Evolutionary conservation across 2,113 vertebrate genomes (phyloP).

Genomic region (Ceuthmochares aereus): DNA sequence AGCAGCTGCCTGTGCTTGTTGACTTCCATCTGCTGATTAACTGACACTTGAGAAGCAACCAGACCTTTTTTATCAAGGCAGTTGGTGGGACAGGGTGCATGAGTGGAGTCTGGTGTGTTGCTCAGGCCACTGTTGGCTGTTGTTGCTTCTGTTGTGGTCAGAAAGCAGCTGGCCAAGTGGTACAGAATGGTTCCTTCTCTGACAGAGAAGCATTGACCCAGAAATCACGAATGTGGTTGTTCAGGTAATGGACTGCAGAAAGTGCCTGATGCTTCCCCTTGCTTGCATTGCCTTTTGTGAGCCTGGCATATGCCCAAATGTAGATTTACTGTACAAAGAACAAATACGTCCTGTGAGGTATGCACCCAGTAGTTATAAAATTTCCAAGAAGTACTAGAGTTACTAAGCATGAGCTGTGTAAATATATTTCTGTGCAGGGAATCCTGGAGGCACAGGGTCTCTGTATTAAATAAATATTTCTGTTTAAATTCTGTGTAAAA

Average conservation of each 20-base stretch:
- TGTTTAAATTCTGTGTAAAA: background rate
- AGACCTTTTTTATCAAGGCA: background rate
- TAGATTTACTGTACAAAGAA: background rate
- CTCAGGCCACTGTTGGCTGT: background rate
- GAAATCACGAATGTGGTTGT: background rate
- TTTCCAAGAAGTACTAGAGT: background rate
- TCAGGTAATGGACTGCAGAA: background rate
- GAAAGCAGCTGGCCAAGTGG: background rate
- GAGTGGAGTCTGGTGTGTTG: background rate
- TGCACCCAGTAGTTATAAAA: background rate
- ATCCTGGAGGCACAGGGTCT: background rate
- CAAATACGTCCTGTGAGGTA: background rate
- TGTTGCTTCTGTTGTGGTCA: background rate
- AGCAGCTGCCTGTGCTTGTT: background rate
- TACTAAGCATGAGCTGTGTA: background rate
- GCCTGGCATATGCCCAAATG: accelerated
- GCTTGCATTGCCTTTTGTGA: background rate
- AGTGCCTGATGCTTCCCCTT: background rate
- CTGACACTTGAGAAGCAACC: background rate
- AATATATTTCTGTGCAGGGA: background rate
- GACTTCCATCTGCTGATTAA: background rate
- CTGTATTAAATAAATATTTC: background rate
- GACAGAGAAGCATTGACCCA: background rate
- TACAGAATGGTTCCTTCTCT: background rate
- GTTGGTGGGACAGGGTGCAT: background rate